Percentiles rank a stretch among this genome's conserved stretches.
These are phyloP conservation scores for Orthonyx spaldingii DNA, from an alignment of 2,113 vertebrate species.

Conservation along the genomic window DNA sequence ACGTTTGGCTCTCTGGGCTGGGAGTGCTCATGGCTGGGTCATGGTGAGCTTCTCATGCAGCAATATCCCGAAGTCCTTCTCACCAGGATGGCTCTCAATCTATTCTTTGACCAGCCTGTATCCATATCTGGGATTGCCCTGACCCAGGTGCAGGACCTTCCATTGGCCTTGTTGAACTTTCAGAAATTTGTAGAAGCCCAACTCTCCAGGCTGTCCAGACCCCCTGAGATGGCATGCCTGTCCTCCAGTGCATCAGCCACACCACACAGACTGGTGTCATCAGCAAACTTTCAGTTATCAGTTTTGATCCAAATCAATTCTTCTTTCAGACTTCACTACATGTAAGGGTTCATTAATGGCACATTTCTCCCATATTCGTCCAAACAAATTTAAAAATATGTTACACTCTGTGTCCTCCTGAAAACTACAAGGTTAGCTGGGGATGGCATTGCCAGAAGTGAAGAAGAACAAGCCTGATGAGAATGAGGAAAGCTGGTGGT, in stretches of 20 bases:
- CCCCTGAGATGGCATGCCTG: background rate
- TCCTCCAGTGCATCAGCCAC: fast-evolving
- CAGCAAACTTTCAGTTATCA: background rate
- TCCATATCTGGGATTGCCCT: background rate
- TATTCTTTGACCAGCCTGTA: background rate
- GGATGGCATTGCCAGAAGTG: background rate
- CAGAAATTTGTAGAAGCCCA: background rate
- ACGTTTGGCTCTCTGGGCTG: fast-evolving
- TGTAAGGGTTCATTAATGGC: background rate
- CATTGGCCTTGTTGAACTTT: background rate
- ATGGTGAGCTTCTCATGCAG: background rate
- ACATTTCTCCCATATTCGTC: background rate
- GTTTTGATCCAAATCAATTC: background rate
- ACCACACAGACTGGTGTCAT: background rate
- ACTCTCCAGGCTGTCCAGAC: background rate
- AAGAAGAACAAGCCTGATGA: background rate
- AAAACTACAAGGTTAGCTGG: background rate
- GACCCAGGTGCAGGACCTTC: background rate
- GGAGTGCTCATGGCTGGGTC: fast-evolving
- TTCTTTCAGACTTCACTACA: background rate
- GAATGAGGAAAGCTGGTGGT: background rate
- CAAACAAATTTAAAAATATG: background rate
- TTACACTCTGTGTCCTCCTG: background rate
- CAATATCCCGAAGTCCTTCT: background rate
- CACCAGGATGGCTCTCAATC: background rate